Conservation (phyloP, 2,888 invertebrate genomes). For the Polymixis flavicincta region DNA sequence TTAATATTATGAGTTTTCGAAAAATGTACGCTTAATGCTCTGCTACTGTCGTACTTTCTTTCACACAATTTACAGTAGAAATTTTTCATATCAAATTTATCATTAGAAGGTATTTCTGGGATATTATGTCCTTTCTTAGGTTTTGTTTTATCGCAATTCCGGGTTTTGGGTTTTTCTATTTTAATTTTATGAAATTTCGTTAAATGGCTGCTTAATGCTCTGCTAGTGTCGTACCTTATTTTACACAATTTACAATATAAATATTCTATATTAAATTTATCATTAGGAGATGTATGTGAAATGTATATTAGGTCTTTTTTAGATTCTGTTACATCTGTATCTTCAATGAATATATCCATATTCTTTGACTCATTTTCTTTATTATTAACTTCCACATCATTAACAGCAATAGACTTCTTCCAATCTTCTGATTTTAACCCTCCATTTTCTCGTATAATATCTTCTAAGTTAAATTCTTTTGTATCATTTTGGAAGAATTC, state of each 20-base stretch:
- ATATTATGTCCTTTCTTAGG: background rate
- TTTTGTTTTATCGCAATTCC: conserved; percentile 4
- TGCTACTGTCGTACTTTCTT: conserved; percentile 68
- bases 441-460: conserved; percentile 39
- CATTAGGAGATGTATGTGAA: conserved; percentile 7
- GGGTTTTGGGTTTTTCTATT: conserved; percentile 62
- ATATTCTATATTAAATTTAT: conserved; percentile 74
- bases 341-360: conserved; percentile 18
- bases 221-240: conserved; percentile 69
- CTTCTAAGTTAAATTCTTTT: conserved; percentile 36
- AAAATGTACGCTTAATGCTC: conserved; percentile 76
- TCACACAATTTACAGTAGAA: conserved; percentile 79
- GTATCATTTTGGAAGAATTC: conserved; percentile 71
- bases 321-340: background rate
- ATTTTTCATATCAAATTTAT: conserved; percentile 74
- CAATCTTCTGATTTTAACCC: conserved; percentile 11
- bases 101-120: conserved; percentile 6
- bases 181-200: conserved; percentile 71
- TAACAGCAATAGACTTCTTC: conserved; percentile 6
- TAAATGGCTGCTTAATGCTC: conserved; percentile 76
- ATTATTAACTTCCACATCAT: conserved; percentile 18
- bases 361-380: conserved; percentile 21
- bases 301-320: conserved; percentile 28
- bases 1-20: conserved; percentile 71
- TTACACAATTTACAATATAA: conserved; percentile 78